Conservation (phyloP, 2,113 vertebrate species). For the Condylura cristata region DNA sequence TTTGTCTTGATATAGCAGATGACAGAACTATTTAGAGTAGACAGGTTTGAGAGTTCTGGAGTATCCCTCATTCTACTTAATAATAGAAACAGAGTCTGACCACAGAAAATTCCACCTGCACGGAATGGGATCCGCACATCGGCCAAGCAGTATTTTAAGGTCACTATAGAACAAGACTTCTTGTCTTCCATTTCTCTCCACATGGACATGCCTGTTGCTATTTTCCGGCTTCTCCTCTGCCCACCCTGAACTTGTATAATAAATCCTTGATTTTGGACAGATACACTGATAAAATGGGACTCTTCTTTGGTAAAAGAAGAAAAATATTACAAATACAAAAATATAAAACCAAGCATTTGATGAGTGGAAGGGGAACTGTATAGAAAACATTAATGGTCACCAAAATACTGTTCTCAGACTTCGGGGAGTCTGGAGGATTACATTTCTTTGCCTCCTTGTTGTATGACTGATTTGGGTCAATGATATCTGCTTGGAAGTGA, state of each 20-base stretch:
- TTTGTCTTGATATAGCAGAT: too few relatives aligned
- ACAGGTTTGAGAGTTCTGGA: background rate
- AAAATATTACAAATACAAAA: background rate
- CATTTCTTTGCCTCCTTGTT: background rate
- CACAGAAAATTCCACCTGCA: background rate
- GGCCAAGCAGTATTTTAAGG: background rate
- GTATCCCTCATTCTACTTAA: background rate
- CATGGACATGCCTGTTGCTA: background rate
- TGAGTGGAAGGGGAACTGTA: background rate
- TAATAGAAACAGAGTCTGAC: background rate
- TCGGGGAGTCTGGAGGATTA: background rate
- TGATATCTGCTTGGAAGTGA: background rate
- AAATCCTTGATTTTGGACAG: background rate
- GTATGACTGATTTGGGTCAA: background rate
- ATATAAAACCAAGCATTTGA: background rate
- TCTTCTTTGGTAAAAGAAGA: background rate
- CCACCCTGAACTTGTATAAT: background rate
- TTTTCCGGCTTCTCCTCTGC: background rate
- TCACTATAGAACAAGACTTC: background rate
- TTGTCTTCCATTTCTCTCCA: background rate
- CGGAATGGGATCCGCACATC: background rate
- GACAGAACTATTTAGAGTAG: too few relatives aligned
- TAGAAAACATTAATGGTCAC: background rate
- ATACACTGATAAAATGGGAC: background rate
- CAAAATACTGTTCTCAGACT: background rate